Base-by-base conservation (phyloP, 2,888 invertebrate species). In the Alloscopus bannaensis region DNA sequence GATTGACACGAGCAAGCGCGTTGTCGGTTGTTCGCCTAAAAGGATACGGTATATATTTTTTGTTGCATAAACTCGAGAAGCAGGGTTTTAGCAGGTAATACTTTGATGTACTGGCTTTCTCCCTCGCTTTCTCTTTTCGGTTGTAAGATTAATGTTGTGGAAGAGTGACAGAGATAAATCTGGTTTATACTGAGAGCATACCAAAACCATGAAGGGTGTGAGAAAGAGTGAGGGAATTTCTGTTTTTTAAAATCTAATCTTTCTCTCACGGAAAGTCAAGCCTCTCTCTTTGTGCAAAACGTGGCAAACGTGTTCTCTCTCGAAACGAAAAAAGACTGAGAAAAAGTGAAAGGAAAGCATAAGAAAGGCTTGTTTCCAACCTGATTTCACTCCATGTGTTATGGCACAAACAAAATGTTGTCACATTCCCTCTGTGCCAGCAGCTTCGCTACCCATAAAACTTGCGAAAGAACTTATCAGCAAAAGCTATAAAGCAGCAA, bases 101-200 rank as follows among this genome's bases (percentile, higher is more conserved):
- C 18, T 8, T 16, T 28, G 26, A 55, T 28, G n/a, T 55, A 16
- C 6, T 18, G 24, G 16, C 18, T 18, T 26, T 50, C 22, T 11
- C 20, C 20, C 8, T 55, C 28, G 24, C n/a, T 55, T 55, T 13
- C 18, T n/a, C 8, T 18, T 47, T 4, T 18, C 62, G 24, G 16
- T 20, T 6, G 18, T 29, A 62, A 40, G 62, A 62, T 62, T 42
- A 62, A 62, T 62, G 62, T 62, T 62, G 42, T 22, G 62, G 2
- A 40, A 24, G 65, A 75, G 64, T 84, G 84, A 84, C 82, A 80
- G 81, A 84, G 84, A 84, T 82, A 82, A 82, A 84, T 84, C 80
- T 73, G 55, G 28, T 26, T 52, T 13, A 59, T 26, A 28, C 62
- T 42, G 24, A 1, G 8, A 36, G 6, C 36, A 8, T 36, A 36